phyloP scores from a whole-genome alignment of 2,888 invertebrate species.

The Euplagia quadripunctaria region DNA sequence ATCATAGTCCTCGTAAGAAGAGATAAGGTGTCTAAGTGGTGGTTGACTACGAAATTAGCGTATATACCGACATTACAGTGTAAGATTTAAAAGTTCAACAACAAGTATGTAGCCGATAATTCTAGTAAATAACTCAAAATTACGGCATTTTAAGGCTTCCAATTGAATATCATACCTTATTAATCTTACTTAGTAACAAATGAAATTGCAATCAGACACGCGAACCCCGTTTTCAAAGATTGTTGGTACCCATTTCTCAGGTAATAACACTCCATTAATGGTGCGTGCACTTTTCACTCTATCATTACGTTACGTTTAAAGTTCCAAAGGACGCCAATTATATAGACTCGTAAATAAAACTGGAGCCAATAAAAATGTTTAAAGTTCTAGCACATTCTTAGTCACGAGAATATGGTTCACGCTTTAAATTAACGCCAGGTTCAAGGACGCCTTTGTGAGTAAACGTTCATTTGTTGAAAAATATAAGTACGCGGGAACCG shows the following conservation, averaged over 20 bases:
- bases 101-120: not conserved
- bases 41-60: not conserved
- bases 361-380: slow-evolving; percentile 11
- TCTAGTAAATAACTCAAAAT: not conserved
- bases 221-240: slow-evolving; percentile 4
- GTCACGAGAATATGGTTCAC: slow-evolving; percentile 1
- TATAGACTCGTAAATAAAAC: slow-evolving; percentile 45
- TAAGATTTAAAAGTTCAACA: not conserved
- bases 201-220: slow-evolving; percentile 28
- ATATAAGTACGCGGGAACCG: not conserved
- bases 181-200: slow-evolving; percentile 32
- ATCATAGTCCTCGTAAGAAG: slow-evolving; percentile 10
- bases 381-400: not conserved
- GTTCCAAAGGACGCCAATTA: slow-evolving; percentile 48
- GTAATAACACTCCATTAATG: slow-evolving; percentile 20
- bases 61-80: not conserved
- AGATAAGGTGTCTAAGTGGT: slow-evolving; percentile 2
- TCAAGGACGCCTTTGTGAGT: not conserved
- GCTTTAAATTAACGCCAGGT: not conserved
- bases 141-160: not conserved
- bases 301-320: slow-evolving; percentile 46
- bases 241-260: slow-evolving; percentile 21
- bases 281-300: slow-evolving; percentile 23
- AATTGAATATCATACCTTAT: slow-evolving; percentile 34
- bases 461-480: not conserved